These are phyloP conservation scores for Lithophane semibrunnea DNA, from an alignment of 2,888 invertebrate species.

Conservation along the genomic window DNA sequence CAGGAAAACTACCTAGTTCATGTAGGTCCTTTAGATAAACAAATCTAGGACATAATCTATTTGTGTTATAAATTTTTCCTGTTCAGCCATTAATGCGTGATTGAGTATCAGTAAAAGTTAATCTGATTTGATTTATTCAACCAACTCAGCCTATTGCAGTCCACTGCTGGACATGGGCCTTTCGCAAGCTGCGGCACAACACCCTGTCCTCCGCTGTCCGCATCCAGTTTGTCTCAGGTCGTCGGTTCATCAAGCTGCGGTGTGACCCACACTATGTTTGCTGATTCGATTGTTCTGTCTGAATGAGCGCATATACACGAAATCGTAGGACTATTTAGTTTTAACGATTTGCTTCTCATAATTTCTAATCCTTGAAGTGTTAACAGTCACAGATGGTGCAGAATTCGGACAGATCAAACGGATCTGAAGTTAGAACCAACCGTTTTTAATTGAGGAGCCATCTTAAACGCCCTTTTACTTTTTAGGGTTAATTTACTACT, in stretches of 20 bases:
- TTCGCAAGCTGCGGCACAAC: neutral
- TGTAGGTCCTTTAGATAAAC: neutral
- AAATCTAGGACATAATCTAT: no score
- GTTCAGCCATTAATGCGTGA: neutral
- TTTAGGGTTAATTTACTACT: neutral
- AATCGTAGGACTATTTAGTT: neutral
- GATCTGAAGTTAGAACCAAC: neutral
- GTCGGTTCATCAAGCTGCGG: neutral
- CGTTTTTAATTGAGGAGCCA: neutral
- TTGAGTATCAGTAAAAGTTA: neutral
- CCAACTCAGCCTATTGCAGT: neutral
- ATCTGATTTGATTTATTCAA: neutral
- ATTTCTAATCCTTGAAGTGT: no score
- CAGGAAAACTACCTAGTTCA: neutral
- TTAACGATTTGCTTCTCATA: neutral
- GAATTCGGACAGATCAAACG: no score
- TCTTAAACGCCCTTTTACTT: neutral
- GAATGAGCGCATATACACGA: no score
- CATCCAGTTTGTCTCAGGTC: no score
- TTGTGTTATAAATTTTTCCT: no score
- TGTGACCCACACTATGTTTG: neutral
- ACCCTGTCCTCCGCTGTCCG: no score
- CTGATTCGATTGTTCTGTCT: neutral
- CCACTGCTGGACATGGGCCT: neutral
- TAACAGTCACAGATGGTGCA: neutral